phyloP scores from a whole-genome alignment of 2,797 vertebrate species.

The Adelosebastes latens region DNA sequence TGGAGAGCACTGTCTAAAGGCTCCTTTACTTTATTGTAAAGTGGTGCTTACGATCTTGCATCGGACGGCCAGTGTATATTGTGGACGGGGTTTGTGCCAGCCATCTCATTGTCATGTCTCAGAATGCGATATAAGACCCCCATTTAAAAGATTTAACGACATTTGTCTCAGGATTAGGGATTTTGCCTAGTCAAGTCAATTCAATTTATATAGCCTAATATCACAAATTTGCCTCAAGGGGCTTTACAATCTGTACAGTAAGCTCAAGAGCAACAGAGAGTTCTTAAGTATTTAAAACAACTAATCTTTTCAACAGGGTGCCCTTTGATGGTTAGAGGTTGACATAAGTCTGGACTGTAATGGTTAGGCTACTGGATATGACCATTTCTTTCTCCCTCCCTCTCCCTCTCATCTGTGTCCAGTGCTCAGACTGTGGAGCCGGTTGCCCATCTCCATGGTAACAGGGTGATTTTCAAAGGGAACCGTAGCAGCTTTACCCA shows the following conservation, averaged over 20 bases:
- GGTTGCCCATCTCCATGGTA: conserved; percentile 72
- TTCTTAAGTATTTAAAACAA: not conserved
- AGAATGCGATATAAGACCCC: too few species aligned
- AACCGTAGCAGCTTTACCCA: conserved; percentile 31
- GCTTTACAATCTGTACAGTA: not conserved
- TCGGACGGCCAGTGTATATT: not conserved
- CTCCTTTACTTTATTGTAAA: not conserved
- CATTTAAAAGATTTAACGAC: too few species aligned
- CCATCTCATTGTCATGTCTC: not conserved
- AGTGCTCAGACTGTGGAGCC: conserved; percentile 38
- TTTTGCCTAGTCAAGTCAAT: too few species aligned
- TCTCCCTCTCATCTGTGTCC: conserved; percentile 60
- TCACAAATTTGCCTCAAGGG: too few species aligned
- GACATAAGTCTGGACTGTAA: not conserved
- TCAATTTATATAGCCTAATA: too few species aligned
- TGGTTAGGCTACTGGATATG: not conserved
- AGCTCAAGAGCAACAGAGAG: not conserved
- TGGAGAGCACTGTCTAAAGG: not conserved
- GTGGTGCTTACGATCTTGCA: not conserved
- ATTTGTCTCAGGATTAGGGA: too few species aligned
- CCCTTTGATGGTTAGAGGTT: not conserved
- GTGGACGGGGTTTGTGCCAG: too few species aligned
- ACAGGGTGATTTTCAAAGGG: conserved; percentile 71
- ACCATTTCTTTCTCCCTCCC: not conserved
- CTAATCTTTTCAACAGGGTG: not conserved